Evolutionary conservation across 2,113 vertebrate genomes (phyloP), one percentile per base, ranked within the genome.

Genomic region (Mus pahari): DNA sequence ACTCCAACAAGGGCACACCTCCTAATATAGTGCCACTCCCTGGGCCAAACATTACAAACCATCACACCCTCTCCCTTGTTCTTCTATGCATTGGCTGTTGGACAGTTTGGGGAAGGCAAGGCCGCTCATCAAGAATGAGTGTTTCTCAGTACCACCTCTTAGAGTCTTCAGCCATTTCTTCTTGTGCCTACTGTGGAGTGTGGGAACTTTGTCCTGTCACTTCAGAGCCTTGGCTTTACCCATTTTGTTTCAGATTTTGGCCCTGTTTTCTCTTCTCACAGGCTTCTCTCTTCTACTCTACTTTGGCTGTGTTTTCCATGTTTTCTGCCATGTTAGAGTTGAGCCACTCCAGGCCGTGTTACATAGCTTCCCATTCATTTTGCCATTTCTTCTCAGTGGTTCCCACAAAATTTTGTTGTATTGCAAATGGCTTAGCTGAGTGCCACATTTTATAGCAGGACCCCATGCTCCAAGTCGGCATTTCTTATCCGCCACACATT

Each of bases 31-130:
- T 33, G 28, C 64, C 64, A 31, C 28, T 66, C 64, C 4, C 28
- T 66, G 28, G 64, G 1, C 64, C 64, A 66, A 66, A 66, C 64
- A 66, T 31, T 97, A 92, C 77, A 96, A 97, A 68, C 87, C 91
- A 96, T n/a, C 60, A 86, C 39, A 64, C 3, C 77, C 17, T 16
- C n/a, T 71, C 6, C 2, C 28, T 53, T 45, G 39, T 66, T 70
- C 55, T 60, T 60, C 45, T 39, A 7, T 4, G 17, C 45, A 14
- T 42, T 79, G 83, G 50, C n/a, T 39, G 17, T 90, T 94, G 55
- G 83, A 84, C 19, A 78, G 17, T 73, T 62, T 55, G 48, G 22
- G n/a, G 68, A 45, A 4, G 2, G 36, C 22, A 7, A 26, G 19
- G 36, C 17, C 12, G 1, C 39, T 42, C 28, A 53, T 74, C n/a